Evolutionary conservation across 2,113 vertebrate species (phyloP), one percentile per base, ranked within the genome.

Genomic region (Syngnathus floridae): DNA sequence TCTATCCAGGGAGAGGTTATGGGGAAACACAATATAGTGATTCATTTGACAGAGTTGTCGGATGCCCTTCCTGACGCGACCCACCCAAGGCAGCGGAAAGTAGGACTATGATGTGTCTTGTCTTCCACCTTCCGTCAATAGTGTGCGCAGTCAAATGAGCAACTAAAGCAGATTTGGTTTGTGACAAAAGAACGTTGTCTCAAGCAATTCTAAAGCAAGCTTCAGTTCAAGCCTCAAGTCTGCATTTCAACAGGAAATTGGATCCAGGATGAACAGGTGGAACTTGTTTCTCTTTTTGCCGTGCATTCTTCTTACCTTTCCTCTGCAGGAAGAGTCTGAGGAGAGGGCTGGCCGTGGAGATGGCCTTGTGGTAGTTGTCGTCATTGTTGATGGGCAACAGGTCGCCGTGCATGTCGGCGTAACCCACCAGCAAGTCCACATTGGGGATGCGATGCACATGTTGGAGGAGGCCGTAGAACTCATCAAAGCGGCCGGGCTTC

Each of bases 291-390:
- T 51, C 60, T 14, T 16, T 48, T 61, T 61, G n/a, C 1, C 7
- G 37, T 12, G 36, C 36, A 41, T 62, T 45, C 19, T 59, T 61
- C 92, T 91, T 86, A 98, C 97, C 97, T 94, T 95, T 97, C 71
- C 95, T 93, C 86, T 98, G 96, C 79, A 99, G 92, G 75, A 99
- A 98, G 77, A 99, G 91, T 77, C 97, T 86, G 62, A 99, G 95
- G 14, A 99, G 86, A 5, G 97, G 96, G 63, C 88, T 94, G 74
- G 97, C 97, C 0, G 93, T 94, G 35, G 95, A 93, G 65, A 99
- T 93, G n/a, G 97, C 96, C 88, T 95, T 98, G 83, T 95, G 92
- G 43, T 98, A 99, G 85, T 99, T 99, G 82, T 99, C 97, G 3
- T 99, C 95, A 0, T 99, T 99, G 82, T 99, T 99, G 84, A 99